Evolutionary conservation across 2,888 invertebrate genomes (phyloP).

Genomic region (Trachelus troglodyta): DNA sequence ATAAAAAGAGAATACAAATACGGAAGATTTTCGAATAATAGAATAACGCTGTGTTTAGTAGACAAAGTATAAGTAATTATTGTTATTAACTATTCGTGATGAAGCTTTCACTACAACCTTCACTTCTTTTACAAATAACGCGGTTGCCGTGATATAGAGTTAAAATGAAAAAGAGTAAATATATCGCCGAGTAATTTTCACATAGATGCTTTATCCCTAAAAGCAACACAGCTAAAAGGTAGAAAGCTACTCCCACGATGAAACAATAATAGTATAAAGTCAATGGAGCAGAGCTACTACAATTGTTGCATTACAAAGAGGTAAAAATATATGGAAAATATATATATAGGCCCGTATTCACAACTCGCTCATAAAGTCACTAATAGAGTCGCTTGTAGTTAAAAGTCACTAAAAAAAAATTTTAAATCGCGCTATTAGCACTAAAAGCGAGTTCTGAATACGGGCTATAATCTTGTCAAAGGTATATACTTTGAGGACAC

Average conservation of each 20-base stretch:
- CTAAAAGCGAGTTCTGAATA: too few species aligned
- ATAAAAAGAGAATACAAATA: neutral
- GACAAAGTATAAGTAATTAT: neutral
- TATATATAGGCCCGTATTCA: neutral
- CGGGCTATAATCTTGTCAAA: too few species aligned
- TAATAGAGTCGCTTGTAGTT: too few species aligned
- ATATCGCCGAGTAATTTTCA: neutral
- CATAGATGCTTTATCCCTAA: neutral
- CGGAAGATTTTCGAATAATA: neutral
- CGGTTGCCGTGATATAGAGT: neutral
- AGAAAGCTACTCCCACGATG: neutral
- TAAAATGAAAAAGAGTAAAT: neutral
- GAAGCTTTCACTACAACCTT: neutral
- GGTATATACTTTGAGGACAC: too few species aligned
- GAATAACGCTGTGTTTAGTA: neutral
- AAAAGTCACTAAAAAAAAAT: too few species aligned
- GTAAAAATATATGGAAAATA: neutral
- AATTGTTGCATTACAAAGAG: neutral
- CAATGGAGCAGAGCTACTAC: neutral
- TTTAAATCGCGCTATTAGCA: too few species aligned
- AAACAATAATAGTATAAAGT: neutral
- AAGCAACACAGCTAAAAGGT: neutral
- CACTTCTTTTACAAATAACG: neutral
- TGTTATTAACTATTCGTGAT: neutral
- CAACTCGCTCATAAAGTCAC: too few species aligned